Evolutionary conservation across 1,140 invertebrate genomes (phyloP).

Genomic region (Drosophila leontia): DNA sequence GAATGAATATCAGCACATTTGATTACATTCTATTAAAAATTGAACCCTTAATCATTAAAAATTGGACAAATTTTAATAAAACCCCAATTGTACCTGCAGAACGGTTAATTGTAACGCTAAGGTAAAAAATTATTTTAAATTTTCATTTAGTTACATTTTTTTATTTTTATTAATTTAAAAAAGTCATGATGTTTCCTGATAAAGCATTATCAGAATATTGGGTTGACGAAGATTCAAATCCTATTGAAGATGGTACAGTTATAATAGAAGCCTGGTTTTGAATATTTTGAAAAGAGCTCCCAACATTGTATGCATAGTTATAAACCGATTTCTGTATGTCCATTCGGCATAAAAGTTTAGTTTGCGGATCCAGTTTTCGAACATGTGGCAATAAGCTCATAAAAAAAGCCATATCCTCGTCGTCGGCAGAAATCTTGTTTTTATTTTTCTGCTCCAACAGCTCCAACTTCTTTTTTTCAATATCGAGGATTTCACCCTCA

Average conservation of each 20-base stretch:
- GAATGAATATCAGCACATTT: no score
- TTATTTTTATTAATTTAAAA: no score
- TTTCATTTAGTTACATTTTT: no score
- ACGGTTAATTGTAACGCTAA: no score
- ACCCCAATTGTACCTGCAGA: no score
- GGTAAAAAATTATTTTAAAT: no score
- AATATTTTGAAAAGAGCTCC: conserved; percentile 12
- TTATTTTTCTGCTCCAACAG: conserved; percentile 28
- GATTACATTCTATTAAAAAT: no score
- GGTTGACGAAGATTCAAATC: no score
- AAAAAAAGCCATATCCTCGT: conserved; percentile 20
- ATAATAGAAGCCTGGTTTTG: conserved; percentile 11
- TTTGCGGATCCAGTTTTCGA: background rate
- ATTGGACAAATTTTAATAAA: no score
- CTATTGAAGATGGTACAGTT: conserved; percentile 16
- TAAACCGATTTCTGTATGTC: background rate
- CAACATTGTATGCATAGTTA: conserved; percentile 14
- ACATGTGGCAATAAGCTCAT: conserved; percentile 9
- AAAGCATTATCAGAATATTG: no score
- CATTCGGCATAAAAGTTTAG: background rate
- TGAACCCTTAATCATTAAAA: no score
- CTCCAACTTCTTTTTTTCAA: conserved; percentile 19
- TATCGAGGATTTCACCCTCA: conserved; percentile 13
- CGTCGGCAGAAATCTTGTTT: conserved; percentile 11
- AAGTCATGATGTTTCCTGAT: no score